Evolutionary conservation across 2,113 vertebrate genomes (phyloP).

Genomic region (Saimiri boliviensis): DNA sequence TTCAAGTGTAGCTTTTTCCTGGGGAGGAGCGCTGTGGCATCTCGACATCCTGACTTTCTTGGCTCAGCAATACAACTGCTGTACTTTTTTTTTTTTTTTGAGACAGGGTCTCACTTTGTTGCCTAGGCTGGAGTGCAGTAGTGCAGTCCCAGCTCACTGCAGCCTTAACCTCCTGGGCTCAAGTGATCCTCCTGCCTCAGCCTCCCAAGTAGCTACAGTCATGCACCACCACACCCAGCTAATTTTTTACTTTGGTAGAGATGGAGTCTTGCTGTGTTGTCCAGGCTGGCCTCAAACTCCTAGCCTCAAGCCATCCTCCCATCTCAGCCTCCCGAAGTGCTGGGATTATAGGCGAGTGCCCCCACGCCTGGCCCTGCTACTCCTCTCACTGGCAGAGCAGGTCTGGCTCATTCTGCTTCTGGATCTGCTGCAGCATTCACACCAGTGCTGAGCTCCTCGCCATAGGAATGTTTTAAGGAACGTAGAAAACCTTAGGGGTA

Average conservation of each 20-base stretch:
- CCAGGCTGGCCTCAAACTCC: background rate
- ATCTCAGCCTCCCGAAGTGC: too few relatives aligned
- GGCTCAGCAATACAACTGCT: too few relatives aligned
- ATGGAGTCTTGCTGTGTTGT: background rate
- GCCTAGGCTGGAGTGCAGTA: background rate
- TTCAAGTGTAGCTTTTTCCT: fast-evolving
- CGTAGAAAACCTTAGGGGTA: fast-evolving
- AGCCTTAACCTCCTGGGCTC: background rate
- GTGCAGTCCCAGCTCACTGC: background rate
- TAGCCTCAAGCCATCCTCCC: background rate
- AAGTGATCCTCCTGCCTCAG: background rate
- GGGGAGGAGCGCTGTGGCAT: fast-evolving
- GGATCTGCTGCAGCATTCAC: fast-evolving
- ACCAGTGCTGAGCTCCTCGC: fast-evolving
- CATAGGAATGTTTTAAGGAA: fast-evolving
- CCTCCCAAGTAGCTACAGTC: background rate
- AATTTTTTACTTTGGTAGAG: background rate
- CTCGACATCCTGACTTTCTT: fast-evolving
- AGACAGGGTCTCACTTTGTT: background rate
- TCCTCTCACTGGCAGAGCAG: fast-evolving
- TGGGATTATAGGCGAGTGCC: too few relatives aligned
- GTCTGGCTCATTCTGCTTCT: background rate
- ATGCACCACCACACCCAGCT: background rate
- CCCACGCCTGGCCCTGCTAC: fast-evolving
- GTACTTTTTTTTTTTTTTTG: background rate